Base-by-base conservation (phyloP, 2,113 vertebrate species). In the Ammodytes marinus region DNA sequence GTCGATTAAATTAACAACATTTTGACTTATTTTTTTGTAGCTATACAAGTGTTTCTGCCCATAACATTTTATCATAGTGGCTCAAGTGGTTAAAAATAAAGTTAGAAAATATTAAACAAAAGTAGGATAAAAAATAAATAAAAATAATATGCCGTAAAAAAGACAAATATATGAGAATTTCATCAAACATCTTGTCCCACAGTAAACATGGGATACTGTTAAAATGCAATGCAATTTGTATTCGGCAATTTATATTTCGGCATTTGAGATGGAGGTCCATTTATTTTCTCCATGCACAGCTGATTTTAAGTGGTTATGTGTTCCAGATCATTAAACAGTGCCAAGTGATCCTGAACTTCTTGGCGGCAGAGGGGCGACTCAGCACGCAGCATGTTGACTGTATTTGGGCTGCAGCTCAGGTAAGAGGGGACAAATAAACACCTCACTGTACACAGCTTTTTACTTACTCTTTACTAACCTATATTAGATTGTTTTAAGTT, bases 381-480 rank as follows among this genome's bases (percentile, higher is more conserved):
- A 99, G 98, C 93, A 99, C 98, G 61, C 98, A 98, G 85, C 98
- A 99, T 66, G 97, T 98, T 89, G 98, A 99, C 93, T 99, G 98
- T 88, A 99, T 99, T 87, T 99, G 98, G 98, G 97, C 97, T 54
- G 98, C 98, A 78, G 98, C 98, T 91, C 98, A 99, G 97, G 98
- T 99, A 39, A 74, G 67, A 68, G 1, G 0, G 35, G 10, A 10
- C 69, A 5, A 46, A 46, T 19, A 39, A 6, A 60, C 50, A 40
- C 54, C 42, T 13, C 61, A 50, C 52, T 43, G 60, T 11, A 39
- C n/a, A 8, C 55, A 13, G 39, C 43, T 72, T 15, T n/a, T n/a
- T 27, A 27, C 27, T 27, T 27, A 27, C 27, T 27, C 27, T 27
- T 27, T 27, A 27, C 27, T 27, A 27, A 27, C 27, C 27, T 27